Evolutionary conservation across 2,113 vertebrate species (phyloP).

Genomic region (Galeopterus variegatus): DNA sequence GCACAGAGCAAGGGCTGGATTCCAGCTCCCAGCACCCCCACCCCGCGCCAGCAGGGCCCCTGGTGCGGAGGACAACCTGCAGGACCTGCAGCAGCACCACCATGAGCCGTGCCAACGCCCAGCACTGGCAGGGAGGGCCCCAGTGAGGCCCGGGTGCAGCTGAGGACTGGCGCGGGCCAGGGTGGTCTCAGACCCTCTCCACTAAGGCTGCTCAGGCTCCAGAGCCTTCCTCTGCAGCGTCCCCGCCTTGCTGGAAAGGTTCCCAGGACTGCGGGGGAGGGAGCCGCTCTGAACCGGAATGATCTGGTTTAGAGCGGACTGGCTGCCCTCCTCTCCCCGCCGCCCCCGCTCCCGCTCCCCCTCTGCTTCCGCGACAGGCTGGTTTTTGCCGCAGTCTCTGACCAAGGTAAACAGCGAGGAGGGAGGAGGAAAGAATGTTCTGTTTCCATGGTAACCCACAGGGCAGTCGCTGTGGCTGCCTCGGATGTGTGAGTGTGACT

Average conservation of each 20-base stretch:
- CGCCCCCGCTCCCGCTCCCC: not conserved
- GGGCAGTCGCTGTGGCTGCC: slow-evolving; percentile 91
- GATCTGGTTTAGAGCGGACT: slow-evolving; percentile 65
- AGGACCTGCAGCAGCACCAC: slow-evolving; percentile 91
- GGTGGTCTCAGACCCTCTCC: not conserved
- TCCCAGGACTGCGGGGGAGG: not conserved
- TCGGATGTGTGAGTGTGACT: slow-evolving; percentile 94
- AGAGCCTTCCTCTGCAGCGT: not conserved
- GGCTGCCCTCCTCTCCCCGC: not conserved
- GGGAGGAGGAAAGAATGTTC: not conserved
- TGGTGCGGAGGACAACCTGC: not conserved
- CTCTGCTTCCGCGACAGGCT: slow-evolving; percentile 47
- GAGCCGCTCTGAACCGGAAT: slow-evolving; percentile 58
- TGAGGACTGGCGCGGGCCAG: accelerated
- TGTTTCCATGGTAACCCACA: slow-evolving; percentile 75
- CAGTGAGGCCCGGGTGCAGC: accelerated
- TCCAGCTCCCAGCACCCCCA: not conserved
- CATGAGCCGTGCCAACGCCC: slow-evolving; percentile 83
- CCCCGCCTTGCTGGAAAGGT: not conserved
- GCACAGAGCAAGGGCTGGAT: not conserved
- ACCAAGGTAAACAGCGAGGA: slow-evolving; percentile 75
- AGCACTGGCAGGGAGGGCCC: slow-evolving; percentile 69
- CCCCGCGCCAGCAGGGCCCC: not conserved
- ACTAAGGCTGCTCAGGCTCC: accelerated
- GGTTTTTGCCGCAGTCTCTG: slow-evolving; percentile 75